These are phyloP conservation scores for Apodemia zela DNA, from an alignment of 2,888 invertebrate species.

Conservation along the genomic window DNA sequence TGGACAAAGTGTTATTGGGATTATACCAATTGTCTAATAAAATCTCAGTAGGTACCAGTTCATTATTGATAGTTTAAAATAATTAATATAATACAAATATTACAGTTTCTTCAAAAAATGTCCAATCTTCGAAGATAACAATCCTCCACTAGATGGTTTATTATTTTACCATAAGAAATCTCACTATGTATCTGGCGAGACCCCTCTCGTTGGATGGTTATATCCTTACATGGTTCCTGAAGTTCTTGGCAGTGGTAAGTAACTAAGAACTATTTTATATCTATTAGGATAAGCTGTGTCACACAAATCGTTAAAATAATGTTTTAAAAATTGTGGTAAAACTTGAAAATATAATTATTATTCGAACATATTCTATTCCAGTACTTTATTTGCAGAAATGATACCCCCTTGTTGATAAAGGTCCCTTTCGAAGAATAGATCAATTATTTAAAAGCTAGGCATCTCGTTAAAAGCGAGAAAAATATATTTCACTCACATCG, in stretches of 20 bases:
- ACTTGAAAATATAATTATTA: too few species aligned
- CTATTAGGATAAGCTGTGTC: background rate
- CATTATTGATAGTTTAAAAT: background rate
- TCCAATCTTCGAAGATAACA: constrained; percentile 54
- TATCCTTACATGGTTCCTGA: constrained; percentile 94
- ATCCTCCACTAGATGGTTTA: constrained; percentile 88
- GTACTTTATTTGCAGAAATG: too few species aligned
- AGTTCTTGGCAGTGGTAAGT: constrained; percentile 78
- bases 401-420: too few species aligned
- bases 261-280: too few species aligned
- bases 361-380: too few species aligned
- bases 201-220: constrained; percentile 96
- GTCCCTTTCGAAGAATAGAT: too few species aligned
- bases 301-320: background rate
- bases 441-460: too few species aligned
- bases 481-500: too few species aligned
- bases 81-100: constrained; percentile 4
- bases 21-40: too few species aligned
- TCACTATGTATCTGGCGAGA: constrained; percentile 88
- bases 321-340: too few species aligned
- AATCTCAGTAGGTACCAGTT: background rate
- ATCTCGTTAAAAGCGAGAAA: too few species aligned
- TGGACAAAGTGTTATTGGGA: too few species aligned
- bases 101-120: constrained; percentile 58
- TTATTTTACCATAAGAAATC: constrained; percentile 94